Evolutionary conservation across 2,888 invertebrate species (phyloP).

Genomic region (Perizoma affinitatum): DNA sequence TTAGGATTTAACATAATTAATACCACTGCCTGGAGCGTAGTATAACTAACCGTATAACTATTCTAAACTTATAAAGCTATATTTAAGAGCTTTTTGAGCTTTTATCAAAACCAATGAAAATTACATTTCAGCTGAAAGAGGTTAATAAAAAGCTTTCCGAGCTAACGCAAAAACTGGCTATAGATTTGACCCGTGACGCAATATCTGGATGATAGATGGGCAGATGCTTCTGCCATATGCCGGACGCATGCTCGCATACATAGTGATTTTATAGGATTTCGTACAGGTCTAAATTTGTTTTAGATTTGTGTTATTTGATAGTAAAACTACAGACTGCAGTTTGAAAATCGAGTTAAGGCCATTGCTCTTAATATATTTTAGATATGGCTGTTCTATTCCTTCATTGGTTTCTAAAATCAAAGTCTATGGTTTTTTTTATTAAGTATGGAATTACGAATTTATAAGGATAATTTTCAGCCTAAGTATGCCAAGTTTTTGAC

Average conservation of each 20-base stretch:
- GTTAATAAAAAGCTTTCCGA: conserved; percentile 16
- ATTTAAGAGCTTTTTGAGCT: neutral
- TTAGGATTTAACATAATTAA: too few relatives aligned
- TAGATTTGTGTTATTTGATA: conserved; percentile 25
- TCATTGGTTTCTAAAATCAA: too few relatives aligned
- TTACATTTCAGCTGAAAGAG: conserved; percentile 16
- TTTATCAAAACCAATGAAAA: conserved; percentile 18
- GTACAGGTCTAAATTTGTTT: conserved; percentile 25
- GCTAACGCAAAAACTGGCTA: conserved; percentile 33
- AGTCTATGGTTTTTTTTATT: too few relatives aligned
- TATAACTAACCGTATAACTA: too few relatives aligned
- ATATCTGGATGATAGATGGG: conserved; percentile 71
- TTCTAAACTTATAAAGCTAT: too few relatives aligned
- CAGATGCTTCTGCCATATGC: conserved; percentile 49
- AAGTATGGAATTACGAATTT: too few relatives aligned
- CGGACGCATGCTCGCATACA: conserved; percentile 49
- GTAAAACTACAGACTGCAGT: neutral
- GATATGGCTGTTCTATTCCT: too few relatives aligned
- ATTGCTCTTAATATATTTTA: too few relatives aligned
- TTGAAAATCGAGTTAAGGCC: too few relatives aligned
- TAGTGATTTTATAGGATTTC: conserved; percentile 42
- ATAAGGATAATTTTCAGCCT: too few relatives aligned
- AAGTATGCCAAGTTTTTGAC: too few relatives aligned
- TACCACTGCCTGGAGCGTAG: too few relatives aligned
- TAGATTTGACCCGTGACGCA: conserved; percentile 46